phyloP scores from a whole-genome alignment of 2,113 vertebrate genomes.

The Callocephalon fimbriatum region DNA sequence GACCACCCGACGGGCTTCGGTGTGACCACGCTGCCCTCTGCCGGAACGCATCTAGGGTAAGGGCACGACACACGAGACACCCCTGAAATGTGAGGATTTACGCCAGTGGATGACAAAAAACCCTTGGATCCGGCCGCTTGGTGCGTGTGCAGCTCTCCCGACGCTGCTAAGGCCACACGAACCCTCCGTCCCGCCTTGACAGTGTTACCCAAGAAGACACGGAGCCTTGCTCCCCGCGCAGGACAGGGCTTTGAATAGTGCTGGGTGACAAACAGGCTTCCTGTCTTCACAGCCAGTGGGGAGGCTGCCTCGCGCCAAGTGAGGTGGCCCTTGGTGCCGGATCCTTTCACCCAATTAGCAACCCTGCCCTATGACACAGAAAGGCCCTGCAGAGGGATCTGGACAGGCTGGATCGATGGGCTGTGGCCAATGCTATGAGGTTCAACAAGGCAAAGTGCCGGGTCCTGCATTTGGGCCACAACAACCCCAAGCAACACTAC shows the following conservation, averaged over 20 bases:
- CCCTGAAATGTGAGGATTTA: rapidly evolving
- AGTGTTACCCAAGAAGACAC: not conserved
- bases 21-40: conserved; percentile 35
- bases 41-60: not conserved
- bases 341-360: no score
- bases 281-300: no score
- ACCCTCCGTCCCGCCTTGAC: no score
- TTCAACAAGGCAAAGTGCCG: not conserved
- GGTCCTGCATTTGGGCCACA: not conserved
- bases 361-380: not conserved
- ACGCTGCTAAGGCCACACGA: not conserved
- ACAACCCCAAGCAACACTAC: not conserved
- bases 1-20: rapidly evolving
- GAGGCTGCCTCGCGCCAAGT: rapidly evolving
- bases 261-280: not conserved
- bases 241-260: not conserved
- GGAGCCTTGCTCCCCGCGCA: rapidly evolving
- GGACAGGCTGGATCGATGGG: not conserved
- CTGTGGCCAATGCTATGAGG: not conserved
- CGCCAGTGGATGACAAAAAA: not conserved
- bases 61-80: rapidly evolving
- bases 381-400: not conserved
- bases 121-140: rapidly evolving
- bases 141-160: not conserved
- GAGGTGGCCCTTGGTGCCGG: not conserved